phyloP scores from a whole-genome alignment of 2,888 invertebrate genomes.

The Rotaria sp. region DNA sequence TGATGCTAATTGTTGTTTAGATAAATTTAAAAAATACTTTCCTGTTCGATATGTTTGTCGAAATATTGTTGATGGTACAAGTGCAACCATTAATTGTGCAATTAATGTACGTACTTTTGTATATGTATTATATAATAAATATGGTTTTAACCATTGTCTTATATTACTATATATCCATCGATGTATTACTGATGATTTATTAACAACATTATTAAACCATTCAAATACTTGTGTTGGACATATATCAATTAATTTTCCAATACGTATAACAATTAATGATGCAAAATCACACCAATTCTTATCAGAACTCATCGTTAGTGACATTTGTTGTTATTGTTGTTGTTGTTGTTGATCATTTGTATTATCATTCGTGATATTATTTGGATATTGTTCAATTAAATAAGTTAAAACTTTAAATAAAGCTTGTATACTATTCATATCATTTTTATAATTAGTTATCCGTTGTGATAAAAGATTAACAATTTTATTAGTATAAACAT shows the following conservation, averaged over 20 bases:
- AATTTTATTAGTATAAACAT: conserved; percentile 6
- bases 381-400: conserved; percentile 24
- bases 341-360: background rate
- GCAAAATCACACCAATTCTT: background rate
- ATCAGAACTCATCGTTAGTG: background rate
- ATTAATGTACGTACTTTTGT: conserved; percentile 16
- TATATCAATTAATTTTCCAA: conserved; percentile 11
- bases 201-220: conserved; percentile 18
- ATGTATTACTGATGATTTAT: conserved; percentile 18
- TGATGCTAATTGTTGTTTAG: conserved; percentile 13
- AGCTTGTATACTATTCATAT: conserved; percentile 15
- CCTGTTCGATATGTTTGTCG: conserved; percentile 4
- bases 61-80: conserved; percentile 11
- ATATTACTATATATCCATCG: conserved; percentile 11
- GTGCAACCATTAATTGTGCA: conserved; percentile 1
- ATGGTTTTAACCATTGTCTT: background rate
- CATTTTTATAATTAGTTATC: background rate
- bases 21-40: conserved; percentile 10
- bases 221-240: conserved; percentile 20
- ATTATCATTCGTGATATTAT: background rate
- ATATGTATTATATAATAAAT: conserved; percentile 19
- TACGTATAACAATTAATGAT: background rate
- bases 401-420: conserved; percentile 20
- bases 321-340: no score
- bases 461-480: background rate